phyloP scores from a whole-genome alignment of 2,888 invertebrate species.

The Mythimna pallens region DNA sequence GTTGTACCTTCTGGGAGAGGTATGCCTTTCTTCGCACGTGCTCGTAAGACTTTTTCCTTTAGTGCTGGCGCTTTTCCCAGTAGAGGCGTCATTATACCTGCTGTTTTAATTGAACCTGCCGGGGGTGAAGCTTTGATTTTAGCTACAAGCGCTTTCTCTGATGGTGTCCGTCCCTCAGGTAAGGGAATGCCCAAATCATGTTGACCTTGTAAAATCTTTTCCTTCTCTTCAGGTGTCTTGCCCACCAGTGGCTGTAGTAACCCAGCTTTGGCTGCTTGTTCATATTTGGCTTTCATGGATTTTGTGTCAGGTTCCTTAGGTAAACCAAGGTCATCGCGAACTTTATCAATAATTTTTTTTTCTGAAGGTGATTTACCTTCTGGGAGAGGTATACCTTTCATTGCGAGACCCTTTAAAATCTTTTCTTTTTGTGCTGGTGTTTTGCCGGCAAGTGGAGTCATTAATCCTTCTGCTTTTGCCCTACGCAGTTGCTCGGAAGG shows the following conservation, averaged over 20 bases:
- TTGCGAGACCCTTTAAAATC: constrained; percentile 36
- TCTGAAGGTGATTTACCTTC: constrained; percentile 61
- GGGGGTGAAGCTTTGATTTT: background rate
- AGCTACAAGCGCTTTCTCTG: constrained; percentile 42
- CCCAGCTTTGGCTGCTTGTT: constrained; percentile 6
- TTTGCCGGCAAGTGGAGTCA: constrained; percentile 30
- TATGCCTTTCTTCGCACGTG: constrained; percentile 46
- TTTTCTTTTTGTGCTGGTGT: constrained; percentile 18
- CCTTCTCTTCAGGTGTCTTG: constrained; percentile 15
- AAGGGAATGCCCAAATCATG: constrained; percentile 10
- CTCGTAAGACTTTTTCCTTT: constrained; percentile 20
- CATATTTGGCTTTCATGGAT: constrained; percentile 19
- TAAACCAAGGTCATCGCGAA: constrained; percentile 55
- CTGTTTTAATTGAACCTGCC: too few species aligned
- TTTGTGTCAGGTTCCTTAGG: constrained; percentile 44
- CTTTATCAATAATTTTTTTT: constrained; percentile 42
- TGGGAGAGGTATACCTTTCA: constrained; percentile 40
- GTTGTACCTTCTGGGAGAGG: constrained; percentile 45
- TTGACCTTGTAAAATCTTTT: constrained; percentile 2
- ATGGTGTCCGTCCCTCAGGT: constrained; percentile 51
- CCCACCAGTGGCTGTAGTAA: constrained; percentile 3
- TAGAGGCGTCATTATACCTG: background rate
- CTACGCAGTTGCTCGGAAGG: constrained; percentile 5
- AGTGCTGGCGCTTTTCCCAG: constrained; percentile 20
- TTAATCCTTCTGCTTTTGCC: constrained; percentile 1